Evolutionary conservation across 2,888 invertebrate species (phyloP).

Genomic region (Xestia ashworthii): DNA sequence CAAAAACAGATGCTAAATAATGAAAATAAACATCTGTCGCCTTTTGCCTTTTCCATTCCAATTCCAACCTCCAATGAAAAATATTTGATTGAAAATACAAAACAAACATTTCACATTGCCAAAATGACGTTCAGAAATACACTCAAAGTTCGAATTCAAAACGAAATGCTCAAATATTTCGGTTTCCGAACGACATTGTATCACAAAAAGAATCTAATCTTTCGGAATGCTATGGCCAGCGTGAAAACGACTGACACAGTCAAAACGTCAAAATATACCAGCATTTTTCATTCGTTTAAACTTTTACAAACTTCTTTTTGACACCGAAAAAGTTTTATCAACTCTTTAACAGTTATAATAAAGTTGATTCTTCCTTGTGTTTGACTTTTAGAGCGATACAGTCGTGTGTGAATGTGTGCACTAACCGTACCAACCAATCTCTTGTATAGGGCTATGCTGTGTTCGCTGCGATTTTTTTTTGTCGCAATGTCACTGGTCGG

Average conservation of each 20-base stretch:
- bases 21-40: conserved; percentile 9
- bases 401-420: conserved; percentile 50
- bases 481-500: conserved; percentile 57
- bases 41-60: conserved; percentile 4
- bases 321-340: background rate
- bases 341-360: background rate
- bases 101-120: conserved; percentile 36
- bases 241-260: conserved; percentile 66
- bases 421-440: conserved; percentile 70
- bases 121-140: conserved; percentile 41
- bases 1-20: conserved; percentile 5
- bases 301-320: conserved; percentile 30
- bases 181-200: conserved; percentile 54
- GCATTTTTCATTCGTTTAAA: conserved; percentile 64
- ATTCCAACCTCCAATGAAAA: conserved; percentile 28
- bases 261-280: conserved; percentile 62
- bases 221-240: conserved; percentile 47
- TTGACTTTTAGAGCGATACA: background rate
- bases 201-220: conserved; percentile 61
- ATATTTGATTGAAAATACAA: conserved; percentile 46
- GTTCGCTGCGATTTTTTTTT: conserved; percentile 62
- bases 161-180: conserved; percentile 55
- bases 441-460: conserved; percentile 66
- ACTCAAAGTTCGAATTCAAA: conserved; percentile 35
- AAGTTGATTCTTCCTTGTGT: conserved; percentile 4